A percentile compares a stretch with the other conserved stretches of the same genome.
These are phyloP conservation scores for Vannuccia rotundouncinata DNA, from an alignment of 2,888 invertebrate species.

Conservation along the genomic window DNA sequence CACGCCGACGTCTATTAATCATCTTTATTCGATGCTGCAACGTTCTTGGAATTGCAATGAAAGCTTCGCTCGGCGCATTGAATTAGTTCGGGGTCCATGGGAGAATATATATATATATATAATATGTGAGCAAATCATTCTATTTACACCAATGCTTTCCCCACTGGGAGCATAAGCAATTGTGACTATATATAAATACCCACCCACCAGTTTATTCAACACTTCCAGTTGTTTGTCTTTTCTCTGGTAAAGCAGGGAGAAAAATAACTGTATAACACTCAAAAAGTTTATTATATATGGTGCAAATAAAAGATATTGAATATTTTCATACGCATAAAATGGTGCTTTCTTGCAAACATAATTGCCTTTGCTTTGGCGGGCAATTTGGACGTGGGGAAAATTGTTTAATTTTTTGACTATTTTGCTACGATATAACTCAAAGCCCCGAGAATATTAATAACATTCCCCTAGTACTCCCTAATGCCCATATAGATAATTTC, in stretches of 20 bases:
- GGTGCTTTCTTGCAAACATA: background rate
- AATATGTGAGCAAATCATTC: background rate
- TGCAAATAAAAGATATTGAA: background rate
- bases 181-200: background rate
- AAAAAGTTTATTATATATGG: background rate
- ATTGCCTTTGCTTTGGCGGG: slow-evolving; percentile 5
- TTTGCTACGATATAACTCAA: background rate
- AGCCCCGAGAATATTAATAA: background rate
- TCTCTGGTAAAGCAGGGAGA: background rate
- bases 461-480: background rate
- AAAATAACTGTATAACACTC: background rate
- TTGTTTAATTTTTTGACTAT: background rate
- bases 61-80: background rate
- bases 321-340: background rate
- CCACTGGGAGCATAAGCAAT: background rate
- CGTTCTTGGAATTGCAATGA: slow-evolving; percentile 1
- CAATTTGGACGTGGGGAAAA: background rate
- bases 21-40: slow-evolving; percentile 19
- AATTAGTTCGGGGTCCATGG: background rate
- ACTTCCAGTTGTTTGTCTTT: background rate
- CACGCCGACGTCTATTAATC: slow-evolving; percentile 14
- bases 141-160: background rate
- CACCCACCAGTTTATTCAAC: background rate
- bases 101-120: background rate
- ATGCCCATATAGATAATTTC: background rate